phyloP scores from a whole-genome alignment of 2,888 invertebrate species.

The Branchipolynoe longqiensis region DNA sequence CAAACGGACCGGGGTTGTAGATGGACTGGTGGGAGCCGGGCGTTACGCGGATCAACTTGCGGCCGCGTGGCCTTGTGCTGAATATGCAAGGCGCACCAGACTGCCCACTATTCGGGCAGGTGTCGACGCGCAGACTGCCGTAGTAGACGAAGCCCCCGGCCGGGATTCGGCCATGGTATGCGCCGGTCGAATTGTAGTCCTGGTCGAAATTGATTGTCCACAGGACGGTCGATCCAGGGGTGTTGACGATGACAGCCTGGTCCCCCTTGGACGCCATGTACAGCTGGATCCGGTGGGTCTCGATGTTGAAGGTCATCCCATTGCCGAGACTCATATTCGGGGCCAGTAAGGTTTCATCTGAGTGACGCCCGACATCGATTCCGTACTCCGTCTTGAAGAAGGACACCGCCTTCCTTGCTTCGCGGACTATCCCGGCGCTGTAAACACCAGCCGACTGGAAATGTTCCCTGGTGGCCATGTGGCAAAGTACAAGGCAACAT shows the following conservation, averaged over 20 bases:
- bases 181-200: neutral
- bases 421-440: neutral
- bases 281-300: neutral
- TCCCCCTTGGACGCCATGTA: neutral
- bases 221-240: neutral
- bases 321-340: neutral
- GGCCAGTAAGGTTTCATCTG: neutral
- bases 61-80: no score
- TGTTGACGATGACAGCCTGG: neutral
- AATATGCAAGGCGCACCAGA: no score
- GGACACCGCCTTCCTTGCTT: neutral
- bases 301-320: neutral
- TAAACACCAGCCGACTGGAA: neutral
- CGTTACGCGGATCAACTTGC: no score
- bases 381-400: neutral
- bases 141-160: neutral
- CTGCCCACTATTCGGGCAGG: constrained; percentile 13
- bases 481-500: no score
- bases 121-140: neutral
- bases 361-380: neutral
- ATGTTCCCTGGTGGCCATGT: neutral
- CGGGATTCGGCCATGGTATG: neutral
- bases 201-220: neutral
- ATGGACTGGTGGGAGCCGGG: no score
- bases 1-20: no score